These are phyloP conservation scores for Coilia nasus DNA, from an alignment of 2,797 vertebrate species.

Conservation along the genomic window DNA sequence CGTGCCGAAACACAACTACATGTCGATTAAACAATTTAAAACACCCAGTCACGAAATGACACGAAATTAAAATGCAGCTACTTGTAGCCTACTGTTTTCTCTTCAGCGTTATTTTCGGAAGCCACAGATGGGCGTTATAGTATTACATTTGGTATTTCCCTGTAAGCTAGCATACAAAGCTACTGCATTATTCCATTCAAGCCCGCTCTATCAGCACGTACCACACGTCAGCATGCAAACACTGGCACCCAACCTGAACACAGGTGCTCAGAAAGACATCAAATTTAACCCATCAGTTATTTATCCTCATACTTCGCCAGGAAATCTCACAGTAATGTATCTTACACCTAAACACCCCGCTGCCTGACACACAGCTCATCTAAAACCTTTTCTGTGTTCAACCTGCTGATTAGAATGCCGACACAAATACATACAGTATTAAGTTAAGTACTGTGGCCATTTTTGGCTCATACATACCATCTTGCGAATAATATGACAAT, in stretches of 20 bases:
- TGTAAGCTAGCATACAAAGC: not conserved
- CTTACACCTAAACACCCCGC: no score
- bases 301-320: no score
- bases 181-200: conserved; percentile 44
- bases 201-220: conserved; percentile 50
- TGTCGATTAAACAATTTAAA: not conserved
- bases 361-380: no score
- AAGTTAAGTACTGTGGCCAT: no score
- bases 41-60: not conserved
- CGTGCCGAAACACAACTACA: not conserved
- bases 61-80: no score
- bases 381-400: not conserved
- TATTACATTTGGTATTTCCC: not conserved
- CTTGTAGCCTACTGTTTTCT: no score
- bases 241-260: not conserved
- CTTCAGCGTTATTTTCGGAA: not conserved
- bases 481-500: no score
- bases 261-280: not conserved
- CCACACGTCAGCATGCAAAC: conserved; percentile 50
- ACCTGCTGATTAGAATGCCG: not conserved
- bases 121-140: not conserved
- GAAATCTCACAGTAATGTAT: no score
- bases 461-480: no score
- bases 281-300: no score
- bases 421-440: no score